phyloP scores from a whole-genome alignment of 2,113 vertebrate genomes.

The Lagopus muta region DNA sequence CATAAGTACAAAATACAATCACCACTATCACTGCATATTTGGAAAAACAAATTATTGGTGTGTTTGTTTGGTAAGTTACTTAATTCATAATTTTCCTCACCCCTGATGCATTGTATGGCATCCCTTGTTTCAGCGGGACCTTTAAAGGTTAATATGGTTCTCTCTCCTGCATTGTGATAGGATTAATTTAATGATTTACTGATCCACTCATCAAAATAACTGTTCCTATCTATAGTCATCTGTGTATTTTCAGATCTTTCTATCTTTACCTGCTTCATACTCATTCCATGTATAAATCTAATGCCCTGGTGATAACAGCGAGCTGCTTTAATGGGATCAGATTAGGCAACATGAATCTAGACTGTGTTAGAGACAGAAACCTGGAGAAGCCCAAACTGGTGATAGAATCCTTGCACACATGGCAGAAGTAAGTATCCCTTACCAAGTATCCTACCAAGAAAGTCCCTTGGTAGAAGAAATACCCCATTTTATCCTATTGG shows the following conservation, averaged over 20 bases:
- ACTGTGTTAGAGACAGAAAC: not conserved
- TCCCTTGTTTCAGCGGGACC: not conserved
- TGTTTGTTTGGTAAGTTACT: not conserved
- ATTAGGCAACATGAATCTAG: not conserved
- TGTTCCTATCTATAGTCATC: not conserved
- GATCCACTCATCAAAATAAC: not conserved
- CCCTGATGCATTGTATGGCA: not conserved
- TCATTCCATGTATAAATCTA: not conserved
- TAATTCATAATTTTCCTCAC: not conserved
- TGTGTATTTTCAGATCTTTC: not conserved
- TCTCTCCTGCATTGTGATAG: not conserved
- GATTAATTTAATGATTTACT: slow-evolving; percentile 8
- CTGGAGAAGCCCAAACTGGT: not conserved
- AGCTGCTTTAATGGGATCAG: not conserved
- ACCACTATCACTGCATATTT: not conserved
- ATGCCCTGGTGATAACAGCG: not conserved
- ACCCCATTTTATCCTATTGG: not conserved
- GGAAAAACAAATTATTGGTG: not conserved
- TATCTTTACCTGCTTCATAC: not conserved
- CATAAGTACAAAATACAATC: not conserved
- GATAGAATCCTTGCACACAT: not conserved
- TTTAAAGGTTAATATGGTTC: not conserved
- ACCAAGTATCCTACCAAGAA: too few species aligned
- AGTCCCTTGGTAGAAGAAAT: not conserved
- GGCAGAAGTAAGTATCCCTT: not conserved